Percentiles rank a stretch among this genome's conserved stretches.
These are phyloP conservation scores for Enteromius paludinosus DNA, from an alignment of 2,797 vertebrate genomes.

Conservation along the genomic window DNA sequence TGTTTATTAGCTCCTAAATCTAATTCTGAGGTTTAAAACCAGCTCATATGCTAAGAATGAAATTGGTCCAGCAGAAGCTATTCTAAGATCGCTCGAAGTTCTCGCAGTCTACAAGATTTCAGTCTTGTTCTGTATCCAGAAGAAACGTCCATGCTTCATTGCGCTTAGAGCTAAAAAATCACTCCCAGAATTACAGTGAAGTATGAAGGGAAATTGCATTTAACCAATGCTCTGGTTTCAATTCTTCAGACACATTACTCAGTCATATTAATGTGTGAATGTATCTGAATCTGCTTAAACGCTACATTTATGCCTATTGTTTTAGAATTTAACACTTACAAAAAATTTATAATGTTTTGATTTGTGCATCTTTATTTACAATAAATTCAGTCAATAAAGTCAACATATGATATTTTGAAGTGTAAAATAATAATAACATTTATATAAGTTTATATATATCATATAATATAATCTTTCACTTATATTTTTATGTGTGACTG, in stretches of 20 bases:
- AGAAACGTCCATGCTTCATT: background rate
- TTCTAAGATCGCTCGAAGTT: background rate
- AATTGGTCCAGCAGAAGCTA: conserved; percentile 1
- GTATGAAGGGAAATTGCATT: background rate
- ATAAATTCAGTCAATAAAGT: background rate
- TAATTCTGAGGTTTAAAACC: conserved; percentile 41
- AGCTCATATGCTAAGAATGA: conserved; percentile 28
- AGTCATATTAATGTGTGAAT: background rate
- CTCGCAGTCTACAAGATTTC: background rate
- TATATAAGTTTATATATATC: background rate
- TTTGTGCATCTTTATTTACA: background rate
- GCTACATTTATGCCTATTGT: background rate
- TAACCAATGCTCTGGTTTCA: background rate
- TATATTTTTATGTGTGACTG: background rate
- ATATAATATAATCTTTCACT: background rate
- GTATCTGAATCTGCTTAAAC: background rate
- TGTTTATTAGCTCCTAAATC: conserved; percentile 54
- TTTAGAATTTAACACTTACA: background rate
- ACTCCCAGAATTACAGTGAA: background rate
- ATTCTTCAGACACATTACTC: background rate
- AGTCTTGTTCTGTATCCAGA: background rate
- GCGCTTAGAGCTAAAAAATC: background rate
- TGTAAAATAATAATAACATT: background rate
- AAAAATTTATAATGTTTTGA: background rate
- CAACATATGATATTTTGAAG: background rate